Conservation (phyloP, 2,113 vertebrate genomes). For the Proterorhinus semilunaris region DNA sequence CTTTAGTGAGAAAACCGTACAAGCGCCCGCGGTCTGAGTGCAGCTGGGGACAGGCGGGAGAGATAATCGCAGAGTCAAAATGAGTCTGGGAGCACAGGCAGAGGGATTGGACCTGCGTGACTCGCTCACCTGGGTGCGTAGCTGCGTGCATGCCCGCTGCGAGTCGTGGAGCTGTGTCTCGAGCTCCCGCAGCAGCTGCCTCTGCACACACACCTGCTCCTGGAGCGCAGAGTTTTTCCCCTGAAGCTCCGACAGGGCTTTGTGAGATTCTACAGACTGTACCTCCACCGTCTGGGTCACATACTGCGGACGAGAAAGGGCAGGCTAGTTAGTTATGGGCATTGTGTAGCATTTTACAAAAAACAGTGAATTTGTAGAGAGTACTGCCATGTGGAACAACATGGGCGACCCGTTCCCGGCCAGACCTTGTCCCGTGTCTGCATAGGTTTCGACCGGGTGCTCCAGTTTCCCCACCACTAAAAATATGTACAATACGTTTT, state of each 20-base stretch:
- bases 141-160: constrained; percentile 81
- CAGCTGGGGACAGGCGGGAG: constrained; percentile 63
- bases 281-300: constrained; percentile 85
- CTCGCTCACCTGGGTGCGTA: constrained; percentile 84
- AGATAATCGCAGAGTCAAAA: constrained; percentile 16
- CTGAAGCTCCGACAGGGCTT: constrained; percentile 82
- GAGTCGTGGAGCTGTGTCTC: constrained; percentile 89
- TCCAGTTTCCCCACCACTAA: no score
- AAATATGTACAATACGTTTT: no score
- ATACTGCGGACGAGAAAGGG: constrained; percentile 64
- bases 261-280: constrained; percentile 81
- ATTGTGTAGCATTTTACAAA: no score
- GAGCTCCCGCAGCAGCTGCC: constrained; percentile 85
- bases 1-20: constrained; percentile 60
- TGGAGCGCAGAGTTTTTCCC: constrained; percentile 83
- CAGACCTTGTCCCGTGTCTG: no score
- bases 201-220: constrained; percentile 89
- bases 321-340: neutral
- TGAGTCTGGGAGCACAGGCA: no score
- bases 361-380: no score
- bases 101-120: no score
- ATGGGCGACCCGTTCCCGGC: no score
- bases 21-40: constrained; percentile 48
- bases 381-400: no score
- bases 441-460: no score